Evolutionary conservation across 2,113 vertebrate genomes (phyloP).

Genomic region (Dicentrarchus labrax): DNA sequence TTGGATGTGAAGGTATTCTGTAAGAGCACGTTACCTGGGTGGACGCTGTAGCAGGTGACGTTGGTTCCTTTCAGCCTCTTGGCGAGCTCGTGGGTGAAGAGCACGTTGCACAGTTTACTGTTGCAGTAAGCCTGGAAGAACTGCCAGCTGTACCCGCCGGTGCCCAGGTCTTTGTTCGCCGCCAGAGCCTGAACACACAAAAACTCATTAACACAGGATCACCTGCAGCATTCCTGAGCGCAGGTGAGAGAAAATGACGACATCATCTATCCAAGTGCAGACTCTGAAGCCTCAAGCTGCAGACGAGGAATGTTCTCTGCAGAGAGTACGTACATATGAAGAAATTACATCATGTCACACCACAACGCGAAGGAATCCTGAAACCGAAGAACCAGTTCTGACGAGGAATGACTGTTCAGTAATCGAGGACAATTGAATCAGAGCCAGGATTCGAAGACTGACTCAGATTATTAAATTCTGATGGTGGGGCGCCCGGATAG

Average conservation of each 20-base stretch:
- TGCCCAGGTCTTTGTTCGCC: constrained; percentile 70
- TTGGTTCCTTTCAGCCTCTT: constrained; percentile 84
- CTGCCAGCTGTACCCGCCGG: constrained; percentile 79
- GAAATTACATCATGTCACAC: constrained; percentile 1
- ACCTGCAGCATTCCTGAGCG: neutral
- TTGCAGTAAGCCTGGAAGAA: constrained; percentile 88
- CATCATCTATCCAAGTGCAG: neutral
- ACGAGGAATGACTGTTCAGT: neutral
- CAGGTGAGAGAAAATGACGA: neutral
- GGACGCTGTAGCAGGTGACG: constrained; percentile 89
- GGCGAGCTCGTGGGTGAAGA: constrained; percentile 87
- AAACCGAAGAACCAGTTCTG: neutral
- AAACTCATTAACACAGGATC: neutral
- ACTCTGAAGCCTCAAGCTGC: neutral
- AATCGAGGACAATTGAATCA: too few relatives aligned
- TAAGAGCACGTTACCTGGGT: constrained; percentile 71
- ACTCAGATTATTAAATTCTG: too few relatives aligned
- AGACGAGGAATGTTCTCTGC: neutral
- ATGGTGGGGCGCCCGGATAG: too few relatives aligned
- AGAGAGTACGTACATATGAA: neutral
- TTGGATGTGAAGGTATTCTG: neutral
- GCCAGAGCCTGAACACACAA: constrained; percentile 48
- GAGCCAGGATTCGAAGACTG: too few relatives aligned
- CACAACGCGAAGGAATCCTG: neutral
- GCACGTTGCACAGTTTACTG: constrained; percentile 89